phyloP scores from a whole-genome alignment of 2,797 vertebrate genomes.

The Channa striata region DNA sequence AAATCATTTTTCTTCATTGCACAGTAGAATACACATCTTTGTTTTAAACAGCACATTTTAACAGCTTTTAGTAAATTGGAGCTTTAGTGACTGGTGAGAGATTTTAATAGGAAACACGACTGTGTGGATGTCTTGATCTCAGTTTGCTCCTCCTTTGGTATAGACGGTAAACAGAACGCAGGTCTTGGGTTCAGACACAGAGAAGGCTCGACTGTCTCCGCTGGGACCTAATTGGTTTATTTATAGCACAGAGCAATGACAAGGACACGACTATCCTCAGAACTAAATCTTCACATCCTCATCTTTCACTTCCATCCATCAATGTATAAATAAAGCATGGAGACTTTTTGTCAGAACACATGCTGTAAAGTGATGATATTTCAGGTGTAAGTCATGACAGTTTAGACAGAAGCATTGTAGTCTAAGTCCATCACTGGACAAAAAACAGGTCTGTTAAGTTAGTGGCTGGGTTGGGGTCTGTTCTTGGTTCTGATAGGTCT shows the following conservation, averaged over 20 bases:
- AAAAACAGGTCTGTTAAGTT: background rate
- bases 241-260: constrained; percentile 38
- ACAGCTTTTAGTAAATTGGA: background rate
- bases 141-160: constrained; percentile 6
- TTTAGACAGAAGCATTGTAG: background rate
- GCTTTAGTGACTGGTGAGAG: background rate
- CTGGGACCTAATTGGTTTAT: constrained; percentile 46
- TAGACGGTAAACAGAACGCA: background rate
- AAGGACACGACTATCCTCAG: constrained; percentile 36
- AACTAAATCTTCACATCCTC: constrained; percentile 31
- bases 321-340: background rate
- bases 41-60: constrained; percentile 2
- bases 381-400: background rate
- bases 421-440: background rate
- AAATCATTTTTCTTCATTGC: background rate
- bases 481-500: background rate
- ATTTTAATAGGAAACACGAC: constrained; percentile 14
- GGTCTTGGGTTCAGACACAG: constrained; percentile 13
- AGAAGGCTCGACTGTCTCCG: background rate
- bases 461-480: background rate
- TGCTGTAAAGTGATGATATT: background rate
- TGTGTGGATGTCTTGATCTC: constrained; percentile 6
- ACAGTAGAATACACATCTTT: background rate
- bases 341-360: no score
- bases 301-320: constrained; percentile 6